phyloP scores from a whole-genome alignment of 2,797 vertebrate genomes.

The Siniperca obscura region DNA sequence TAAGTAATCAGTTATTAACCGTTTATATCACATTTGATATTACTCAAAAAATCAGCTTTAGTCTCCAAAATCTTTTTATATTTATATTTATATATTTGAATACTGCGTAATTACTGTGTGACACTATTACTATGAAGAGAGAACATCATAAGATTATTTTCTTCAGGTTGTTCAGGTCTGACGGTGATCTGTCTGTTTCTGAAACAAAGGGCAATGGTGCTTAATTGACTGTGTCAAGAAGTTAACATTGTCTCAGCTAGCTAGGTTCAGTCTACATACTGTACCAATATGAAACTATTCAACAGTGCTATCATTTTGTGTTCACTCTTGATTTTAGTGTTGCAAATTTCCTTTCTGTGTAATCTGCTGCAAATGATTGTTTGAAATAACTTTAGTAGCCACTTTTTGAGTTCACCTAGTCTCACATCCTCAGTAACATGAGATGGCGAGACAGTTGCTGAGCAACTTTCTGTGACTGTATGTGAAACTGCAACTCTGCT shows the following conservation, averaged over 20 bases:
- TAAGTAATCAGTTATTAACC: too few relatives aligned
- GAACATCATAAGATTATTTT: background rate
- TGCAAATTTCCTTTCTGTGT: background rate
- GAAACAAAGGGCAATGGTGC: background rate
- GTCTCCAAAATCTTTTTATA: too few relatives aligned
- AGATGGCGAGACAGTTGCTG: background rate
- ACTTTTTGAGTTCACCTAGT: background rate
- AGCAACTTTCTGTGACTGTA: background rate
- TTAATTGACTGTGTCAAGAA: too few relatives aligned
- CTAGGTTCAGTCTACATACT: background rate
- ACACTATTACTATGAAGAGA: background rate
- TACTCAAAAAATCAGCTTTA: too few relatives aligned
- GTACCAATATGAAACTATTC: background rate
- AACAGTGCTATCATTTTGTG: background rate
- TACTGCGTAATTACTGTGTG: background rate
- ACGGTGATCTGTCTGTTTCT: background rate
- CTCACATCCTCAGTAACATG: background rate
- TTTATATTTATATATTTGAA: too few relatives aligned
- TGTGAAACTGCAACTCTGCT: conserved; percentile 3
- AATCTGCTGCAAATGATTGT: background rate
- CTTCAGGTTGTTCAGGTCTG: background rate
- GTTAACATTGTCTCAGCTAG: background rate
- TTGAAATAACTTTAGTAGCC: background rate
- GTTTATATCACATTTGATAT: too few relatives aligned
- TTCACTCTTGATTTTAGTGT: conserved; percentile 1